phyloP scores from a whole-genome alignment of 2,888 invertebrate species.

The Pogonocherus hispidulus region DNA sequence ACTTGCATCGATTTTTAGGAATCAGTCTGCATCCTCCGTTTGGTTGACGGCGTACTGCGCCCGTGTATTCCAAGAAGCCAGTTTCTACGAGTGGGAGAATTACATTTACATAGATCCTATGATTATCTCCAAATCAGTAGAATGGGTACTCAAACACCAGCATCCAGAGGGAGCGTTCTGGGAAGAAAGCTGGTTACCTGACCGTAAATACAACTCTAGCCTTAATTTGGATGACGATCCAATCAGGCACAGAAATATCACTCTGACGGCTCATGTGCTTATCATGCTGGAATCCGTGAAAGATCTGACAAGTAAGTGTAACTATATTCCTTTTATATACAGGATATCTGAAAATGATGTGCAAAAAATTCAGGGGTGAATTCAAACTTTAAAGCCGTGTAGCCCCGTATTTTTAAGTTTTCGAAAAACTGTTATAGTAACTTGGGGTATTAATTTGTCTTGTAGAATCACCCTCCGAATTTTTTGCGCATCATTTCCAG shows the following conservation, averaged over 20 bases:
- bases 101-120: constrained; percentile 93
- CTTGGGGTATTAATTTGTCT: too few species aligned
- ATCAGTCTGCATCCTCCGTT: constrained; percentile 88
- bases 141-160: constrained; percentile 91
- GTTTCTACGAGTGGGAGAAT: constrained; percentile 98
- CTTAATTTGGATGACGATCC: constrained; percentile 71
- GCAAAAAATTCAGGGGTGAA: too few species aligned
- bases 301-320: constrained; percentile 73
- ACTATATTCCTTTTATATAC: too few species aligned
- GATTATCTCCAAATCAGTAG: constrained; percentile 86
- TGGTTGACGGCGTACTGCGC: constrained; percentile 95
- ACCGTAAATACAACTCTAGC: constrained; percentile 88
- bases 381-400: too few species aligned
- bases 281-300: constrained; percentile 89
- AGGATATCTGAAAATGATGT: too few species aligned
- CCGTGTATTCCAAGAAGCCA: constrained; percentile 90
- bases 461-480: too few species aligned
- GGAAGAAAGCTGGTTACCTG: constrained; percentile 88
- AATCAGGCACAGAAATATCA: constrained; percentile 83
- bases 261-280: constrained; percentile 93
- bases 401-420: too few species aligned
- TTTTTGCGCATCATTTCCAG: too few species aligned
- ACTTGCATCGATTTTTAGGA: constrained; percentile 75
- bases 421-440: too few species aligned
- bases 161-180: constrained; percentile 89